phyloP scores from a whole-genome alignment of 1,140 invertebrate genomes.

The Protaetia brevitarsis region DNA sequence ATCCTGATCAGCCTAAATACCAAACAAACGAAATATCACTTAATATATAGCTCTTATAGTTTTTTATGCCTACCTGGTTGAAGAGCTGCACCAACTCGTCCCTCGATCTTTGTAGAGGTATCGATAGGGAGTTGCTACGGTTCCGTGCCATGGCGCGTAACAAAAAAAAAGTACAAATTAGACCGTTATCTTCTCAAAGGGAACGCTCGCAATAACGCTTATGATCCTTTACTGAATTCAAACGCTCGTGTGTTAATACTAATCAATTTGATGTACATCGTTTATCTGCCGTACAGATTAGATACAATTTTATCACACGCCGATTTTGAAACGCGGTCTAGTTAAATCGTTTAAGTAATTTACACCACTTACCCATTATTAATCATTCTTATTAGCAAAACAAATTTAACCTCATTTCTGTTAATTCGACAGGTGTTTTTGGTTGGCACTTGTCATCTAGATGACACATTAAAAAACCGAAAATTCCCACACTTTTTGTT shows the following conservation, averaged over 20 bases:
- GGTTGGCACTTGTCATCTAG: too few relatives aligned
- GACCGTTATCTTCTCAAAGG: too few relatives aligned
- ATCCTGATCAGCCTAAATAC: not conserved
- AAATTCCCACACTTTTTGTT: too few relatives aligned
- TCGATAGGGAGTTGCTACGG: conserved; percentile 5
- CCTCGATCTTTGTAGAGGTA: not conserved
- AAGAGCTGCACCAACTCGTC: not conserved
- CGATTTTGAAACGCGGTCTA: not conserved
- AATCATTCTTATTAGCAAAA: not conserved
- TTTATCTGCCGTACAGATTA: too few relatives aligned
- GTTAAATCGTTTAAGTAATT: not conserved
- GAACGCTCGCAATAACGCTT: too few relatives aligned
- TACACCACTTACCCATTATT: not conserved
- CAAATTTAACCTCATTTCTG: not conserved
- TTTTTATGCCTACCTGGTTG: not conserved
- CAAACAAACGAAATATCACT: not conserved
- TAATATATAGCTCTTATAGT: too few relatives aligned
- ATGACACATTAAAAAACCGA: too few relatives aligned
- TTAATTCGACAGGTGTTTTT: not conserved
- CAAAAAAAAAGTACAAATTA: not conserved
- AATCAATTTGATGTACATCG: too few relatives aligned
- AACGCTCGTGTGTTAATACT: too few relatives aligned
- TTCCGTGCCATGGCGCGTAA: not conserved
- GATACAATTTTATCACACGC: not conserved
- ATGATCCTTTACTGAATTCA: too few relatives aligned